Base-by-base conservation (phyloP, 2,113 vertebrate genomes). In the Caretta caretta region DNA sequence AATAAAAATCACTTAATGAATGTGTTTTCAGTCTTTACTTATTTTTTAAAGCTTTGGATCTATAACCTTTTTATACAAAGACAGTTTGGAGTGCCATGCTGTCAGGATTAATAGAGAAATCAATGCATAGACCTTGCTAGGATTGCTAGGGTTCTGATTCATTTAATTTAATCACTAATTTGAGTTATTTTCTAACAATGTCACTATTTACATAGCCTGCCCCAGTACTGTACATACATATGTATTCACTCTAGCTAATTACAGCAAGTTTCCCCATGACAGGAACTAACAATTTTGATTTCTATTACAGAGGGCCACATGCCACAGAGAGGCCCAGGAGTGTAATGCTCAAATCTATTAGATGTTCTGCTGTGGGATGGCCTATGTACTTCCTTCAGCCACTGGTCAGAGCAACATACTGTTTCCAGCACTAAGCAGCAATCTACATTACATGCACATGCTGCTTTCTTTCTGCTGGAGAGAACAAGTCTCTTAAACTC, bases 201-300 rank as follows among this genome's bases (percentile, higher is more conserved):
- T 49, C 89, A 42, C 79, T 84, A 1, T 69, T 94, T 94, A 50
- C 51, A 75, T 79, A 80, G 42, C 49, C 72, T 20, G 0, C 1
- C 3, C 24, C 48, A 54, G 80, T 6, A 49, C 48, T n/a, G 42
- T 54, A 48, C 51, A 31, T 76, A 38, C 5, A 10, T 72, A 38
- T 38, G 51, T 90, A 86, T 57, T 94, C 83, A 12, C 62, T 92
- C 85, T 10, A 42, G 51, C 86, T 95, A 92, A 95, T 93, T 90
- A n/a, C 89, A 92, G 76, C 56, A 53, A 62, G 83, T 79, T 94
- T 76, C 89, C 80, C 51, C n/a, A 3, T 84, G 96, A 95, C 85
- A 89, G 78, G 79, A 78, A 84, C 82, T 88, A 89, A 93, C 91
- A 78, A 25, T 83, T 95, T n/a, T 72, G 80, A 92, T 92, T 89